Base-by-base conservation (phyloP, 2,888 invertebrate genomes). In the Thumatha senex region DNA sequence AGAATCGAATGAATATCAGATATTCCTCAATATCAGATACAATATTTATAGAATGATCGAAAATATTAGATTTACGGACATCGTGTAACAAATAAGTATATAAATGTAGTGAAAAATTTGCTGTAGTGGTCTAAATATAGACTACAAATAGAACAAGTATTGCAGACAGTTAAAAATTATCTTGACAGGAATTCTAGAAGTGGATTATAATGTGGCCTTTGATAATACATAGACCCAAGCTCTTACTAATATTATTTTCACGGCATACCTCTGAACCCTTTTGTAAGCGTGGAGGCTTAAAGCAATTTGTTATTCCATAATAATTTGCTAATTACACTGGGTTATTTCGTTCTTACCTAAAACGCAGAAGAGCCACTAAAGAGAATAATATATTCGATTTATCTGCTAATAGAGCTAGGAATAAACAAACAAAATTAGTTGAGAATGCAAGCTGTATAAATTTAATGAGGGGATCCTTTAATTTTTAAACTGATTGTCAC, bases 341-440 rank as follows among this genome's bases (percentile, higher is more conserved):
- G 57, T 53, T 76, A 76, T 78, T 79, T 72, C 58, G 70, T 67
- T 65, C 75, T 71, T 58, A 62, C 59, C 65, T 66, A 80, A 86
- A 86, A 84, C 80, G 81, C 73, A 74, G 70, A 61, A 63, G 67
- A 80, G 72, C 67, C 66, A 68, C 72, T 70, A 87, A 88, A 89
- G 83, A 76, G 89, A 89, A 90, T 88, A 84, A 82, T 72, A 86
- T 85, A 86, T 86, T 80, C 78, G 76, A 84, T 84, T 86, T 84
- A 81, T 78, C 77, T 82, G 78, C 78, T 87, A 84, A 84, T 88
- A 83, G 82, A 81, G 82, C 80, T 75, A 72, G 69, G 77, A 82
- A 78, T 86, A 84, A 85, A 82, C 80, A 85, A 86, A 84, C 78
- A 82, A 79, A 84, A 88, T 87, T 86, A 84, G 78, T 74, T 69